Base-by-base conservation (phyloP, 1,140 invertebrate genomes). In the Dufourea novaeangliae region DNA sequence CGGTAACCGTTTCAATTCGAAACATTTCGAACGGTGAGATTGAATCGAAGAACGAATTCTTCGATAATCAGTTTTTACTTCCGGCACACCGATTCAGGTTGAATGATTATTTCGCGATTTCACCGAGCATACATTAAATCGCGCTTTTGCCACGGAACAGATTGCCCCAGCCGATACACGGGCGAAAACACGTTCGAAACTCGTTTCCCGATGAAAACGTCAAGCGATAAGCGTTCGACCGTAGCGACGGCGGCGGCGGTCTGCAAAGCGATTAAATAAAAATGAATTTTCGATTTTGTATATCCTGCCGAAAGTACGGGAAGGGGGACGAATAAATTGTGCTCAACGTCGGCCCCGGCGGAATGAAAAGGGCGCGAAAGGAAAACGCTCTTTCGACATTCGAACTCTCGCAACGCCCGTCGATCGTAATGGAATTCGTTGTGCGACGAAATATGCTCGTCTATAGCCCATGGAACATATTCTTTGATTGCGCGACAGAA, bases 391-490 rank as follows among this genome's bases (percentile, higher is more conserved):
- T n/a, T 22, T 14, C 52, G 14, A n/a, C 27, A 29, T 56, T 68
- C 39, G 39, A 17, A n/a, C n/a, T n/a, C 1, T n/a, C 37, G 37
- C 41, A n/a, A 27, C 3, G 17, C 6, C 14, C n/a, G 20, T 78
- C 39, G 46, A 72, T 56, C 29, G 59, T 72, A 78, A 78, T 78
- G 57, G 69, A 78, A 78, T 78, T 63, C 46, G 68, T 78, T 72
- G 75, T 72, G 56, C 59, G 46, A 46, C n/a, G 34, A 72, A 78
- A 71, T 61, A 50, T n/a, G n/a, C n/a, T n/a, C n/a, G n/a, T n/a
- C n/a, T n/a, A n/a, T n/a, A n/a, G n/a, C n/a, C n/a, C n/a, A n/a
- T n/a, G n/a, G n/a, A n/a, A n/a, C n/a, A n/a, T n/a, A n/a, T n/a
- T n/a, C n/a, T n/a, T n/a, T n/a, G n/a, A n/a, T n/a, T n/a, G n/a